phyloP scores from a whole-genome alignment of 92 coral and sea anemone genomes.

The Porites divaricata region DNA sequence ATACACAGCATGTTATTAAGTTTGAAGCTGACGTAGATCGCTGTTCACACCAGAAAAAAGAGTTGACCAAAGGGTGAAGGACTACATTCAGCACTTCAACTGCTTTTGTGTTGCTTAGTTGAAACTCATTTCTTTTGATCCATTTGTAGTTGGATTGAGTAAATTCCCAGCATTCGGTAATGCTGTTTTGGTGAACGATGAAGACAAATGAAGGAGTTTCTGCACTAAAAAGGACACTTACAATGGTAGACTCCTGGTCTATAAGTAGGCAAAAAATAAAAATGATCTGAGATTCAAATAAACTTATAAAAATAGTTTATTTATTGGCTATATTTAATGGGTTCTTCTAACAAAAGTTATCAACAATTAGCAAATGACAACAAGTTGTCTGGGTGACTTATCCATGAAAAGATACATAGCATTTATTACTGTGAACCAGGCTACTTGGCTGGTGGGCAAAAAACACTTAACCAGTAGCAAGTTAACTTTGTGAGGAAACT shows the following conservation, averaged over 20 bases:
- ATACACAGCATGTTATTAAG: conserved; percentile 82
- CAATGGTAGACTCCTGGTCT: conserved; percentile 55
- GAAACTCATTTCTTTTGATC: conserved; percentile 79
- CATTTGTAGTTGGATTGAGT: conserved; percentile 64
- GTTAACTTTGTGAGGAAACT: too few species aligned
- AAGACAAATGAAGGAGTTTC: conserved; percentile 62
- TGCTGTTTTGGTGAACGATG: conserved; percentile 73
- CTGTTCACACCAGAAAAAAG: conserved; percentile 94
- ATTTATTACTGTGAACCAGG: too few species aligned
- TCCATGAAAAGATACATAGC: too few species aligned
- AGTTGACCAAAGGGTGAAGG: conserved; percentile 70
- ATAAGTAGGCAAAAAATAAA: background rate
- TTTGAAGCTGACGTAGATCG: conserved; percentile 69
- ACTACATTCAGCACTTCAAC: conserved; percentile 67
- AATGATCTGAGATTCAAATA: background rate
- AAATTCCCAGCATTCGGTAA: conserved; percentile 79
- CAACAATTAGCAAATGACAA: too few species aligned
- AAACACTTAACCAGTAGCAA: too few species aligned
- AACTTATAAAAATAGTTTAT: too few species aligned
- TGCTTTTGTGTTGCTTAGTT: conserved; percentile 92
- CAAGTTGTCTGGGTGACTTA: too few species aligned
- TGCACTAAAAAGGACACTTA: conserved; percentile 72
- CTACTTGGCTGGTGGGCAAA: too few species aligned
- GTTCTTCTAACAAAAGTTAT: too few species aligned
- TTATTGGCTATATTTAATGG: too few species aligned